Evolutionary conservation across 1,140 invertebrate genomes (phyloP).

Genomic region (Sminthurides bifidus): DNA sequence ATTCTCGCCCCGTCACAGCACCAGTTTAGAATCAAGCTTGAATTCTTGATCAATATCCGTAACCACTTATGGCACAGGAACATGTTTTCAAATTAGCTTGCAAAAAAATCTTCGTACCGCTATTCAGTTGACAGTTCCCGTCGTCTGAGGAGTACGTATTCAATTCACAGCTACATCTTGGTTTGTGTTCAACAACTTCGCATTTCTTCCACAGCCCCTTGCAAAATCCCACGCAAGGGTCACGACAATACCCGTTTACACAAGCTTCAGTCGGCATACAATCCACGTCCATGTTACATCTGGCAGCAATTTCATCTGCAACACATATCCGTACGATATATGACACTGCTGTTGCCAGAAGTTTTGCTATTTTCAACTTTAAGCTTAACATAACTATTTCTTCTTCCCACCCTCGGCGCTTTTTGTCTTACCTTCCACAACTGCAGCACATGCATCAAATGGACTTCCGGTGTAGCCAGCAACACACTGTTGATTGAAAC

Average conservation of each 20-base stretch:
- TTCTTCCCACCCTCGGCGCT: background rate
- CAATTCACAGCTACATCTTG: constrained; percentile 28
- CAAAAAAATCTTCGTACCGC: no score
- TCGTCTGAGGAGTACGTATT: constrained; percentile 31
- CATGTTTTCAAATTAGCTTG: no score
- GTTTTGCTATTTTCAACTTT: no score
- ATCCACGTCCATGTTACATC: constrained; percentile 49
- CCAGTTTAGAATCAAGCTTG: no score
- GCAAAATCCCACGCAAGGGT: constrained; percentile 46
- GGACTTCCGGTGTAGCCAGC: constrained; percentile 65
- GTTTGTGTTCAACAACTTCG: constrained; percentile 30
- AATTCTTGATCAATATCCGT: no score
- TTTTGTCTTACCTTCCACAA: constrained; percentile 39
- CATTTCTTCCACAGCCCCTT: constrained; percentile 31
- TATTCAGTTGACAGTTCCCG: constrained; percentile 29
- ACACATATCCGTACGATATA: no score
- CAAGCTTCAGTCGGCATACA: constrained; percentile 53
- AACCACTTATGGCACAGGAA: no score
- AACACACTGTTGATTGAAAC: no score
- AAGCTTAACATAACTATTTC: no score
- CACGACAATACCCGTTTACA: constrained; percentile 49
- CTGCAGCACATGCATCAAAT: constrained; percentile 56
- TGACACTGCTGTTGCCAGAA: no score
- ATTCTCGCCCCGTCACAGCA: no score
- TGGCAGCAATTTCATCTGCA: constrained; percentile 34